Base-by-base conservation (phyloP, 2,888 invertebrate genomes). In the Xylota segnis region DNA sequence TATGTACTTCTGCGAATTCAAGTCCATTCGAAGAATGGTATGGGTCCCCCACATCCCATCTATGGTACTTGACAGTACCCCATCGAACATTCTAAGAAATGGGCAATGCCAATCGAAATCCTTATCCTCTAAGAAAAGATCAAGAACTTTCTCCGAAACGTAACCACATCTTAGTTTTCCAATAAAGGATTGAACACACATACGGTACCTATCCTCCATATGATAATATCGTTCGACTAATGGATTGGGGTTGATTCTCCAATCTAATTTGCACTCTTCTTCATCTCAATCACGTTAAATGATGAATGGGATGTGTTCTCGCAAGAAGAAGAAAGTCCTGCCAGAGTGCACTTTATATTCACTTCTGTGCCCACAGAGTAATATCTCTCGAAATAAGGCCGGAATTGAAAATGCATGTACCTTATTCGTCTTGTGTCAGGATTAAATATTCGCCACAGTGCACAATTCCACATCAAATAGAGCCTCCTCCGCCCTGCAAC, bases 401-500 rank as follows among this genome's bases (percentile, higher is more conserved):
- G 5, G 45, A 70, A 47, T 45, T 58, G 14, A 47, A 58, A 58
- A 32, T 58, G 9, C 10, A 37, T 23, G 23, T 47, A 23, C 63
- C 45, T n/a, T 32, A 47, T 37, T 10, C 34, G 29, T 45, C 32
- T 47, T 58, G 23, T 27, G 29, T 29, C 23, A 18, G 40, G 52
- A 61, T 63, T 54, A 43, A 58, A 63, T 45, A 43, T 66, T 75
- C 56, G 45, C 56, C 27, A 18, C 34, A 65, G 34, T 59, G 34
- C 10, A 58, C 47, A 37, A 14, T 14, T 47, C 23, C 32, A 27
- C 23, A 75, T 37, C 16, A n/a, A 9, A 5, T 43, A 29, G n/a
- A 37, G n/a, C n/a, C 43, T n/a, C 14, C 23, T 43, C n/a, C n/a
- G 14, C 10, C 12, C 10, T 18, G 18, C 14, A 4, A 6, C 4